Evolutionary conservation across 2,797 vertebrate genomes (phyloP).

Genomic region (Amniataba percoides): DNA sequence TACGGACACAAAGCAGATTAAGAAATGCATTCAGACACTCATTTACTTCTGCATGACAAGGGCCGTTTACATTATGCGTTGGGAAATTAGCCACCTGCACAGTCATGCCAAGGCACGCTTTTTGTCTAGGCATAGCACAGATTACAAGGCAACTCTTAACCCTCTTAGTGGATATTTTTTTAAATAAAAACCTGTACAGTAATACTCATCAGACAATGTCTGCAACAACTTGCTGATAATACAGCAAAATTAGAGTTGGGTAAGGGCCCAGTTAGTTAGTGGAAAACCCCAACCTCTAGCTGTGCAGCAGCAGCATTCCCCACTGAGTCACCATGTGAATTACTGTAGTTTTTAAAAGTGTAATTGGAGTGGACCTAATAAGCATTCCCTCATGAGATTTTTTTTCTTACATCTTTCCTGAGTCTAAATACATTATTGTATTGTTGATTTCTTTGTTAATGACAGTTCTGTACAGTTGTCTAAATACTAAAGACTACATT

Average conservation of each 20-base stretch:
- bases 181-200: constrained; percentile 23
- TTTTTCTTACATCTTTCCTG: too few relatives aligned
- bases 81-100: constrained; percentile 49
- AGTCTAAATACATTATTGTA: neutral
- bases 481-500: too few relatives aligned
- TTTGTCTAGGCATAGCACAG: constrained; percentile 15
- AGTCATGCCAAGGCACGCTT: constrained; percentile 16
- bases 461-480: neutral
- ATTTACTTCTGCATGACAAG: constrained; percentile 26
- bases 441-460: neutral
- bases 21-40: constrained; percentile 24
- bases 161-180: constrained; percentile 22
- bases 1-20: constrained; percentile 48
- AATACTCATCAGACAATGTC: constrained; percentile 23
- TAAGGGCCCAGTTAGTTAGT: neutral
- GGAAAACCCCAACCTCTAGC: neutral
- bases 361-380: neutral
- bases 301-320: neutral
- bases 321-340: neutral
- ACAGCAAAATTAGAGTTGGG: constrained; percentile 9
- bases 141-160: constrained; percentile 5
- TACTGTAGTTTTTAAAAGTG: neutral
- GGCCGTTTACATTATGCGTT: constrained; percentile 43
- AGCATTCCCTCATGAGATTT: neutral
- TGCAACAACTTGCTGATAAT: constrained; percentile 26